Evolutionary conservation across 2,113 vertebrate genomes (phyloP).

Genomic region (Mohoua ochrocephala): DNA sequence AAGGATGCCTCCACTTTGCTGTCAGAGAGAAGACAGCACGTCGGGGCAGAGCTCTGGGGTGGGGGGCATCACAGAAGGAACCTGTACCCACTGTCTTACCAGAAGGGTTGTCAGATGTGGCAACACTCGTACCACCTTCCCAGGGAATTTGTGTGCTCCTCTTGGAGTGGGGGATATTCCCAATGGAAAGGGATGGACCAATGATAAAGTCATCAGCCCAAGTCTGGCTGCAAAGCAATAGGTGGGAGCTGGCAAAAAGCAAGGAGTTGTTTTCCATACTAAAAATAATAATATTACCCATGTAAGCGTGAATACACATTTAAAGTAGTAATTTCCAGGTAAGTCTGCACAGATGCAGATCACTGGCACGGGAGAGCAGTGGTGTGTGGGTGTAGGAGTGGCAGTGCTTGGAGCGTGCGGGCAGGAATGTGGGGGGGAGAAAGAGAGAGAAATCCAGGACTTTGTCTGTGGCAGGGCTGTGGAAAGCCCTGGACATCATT

Average conservation of each 20-base stretch:
- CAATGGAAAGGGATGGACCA: accelerated
- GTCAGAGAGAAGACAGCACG: accelerated
- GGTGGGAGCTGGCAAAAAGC: background rate
- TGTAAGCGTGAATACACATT: background rate
- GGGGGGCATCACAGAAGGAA: background rate
- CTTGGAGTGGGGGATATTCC: background rate
- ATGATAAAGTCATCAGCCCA: background rate
- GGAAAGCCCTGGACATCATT: background rate
- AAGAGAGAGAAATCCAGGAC: background rate
- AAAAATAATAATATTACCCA: background rate
- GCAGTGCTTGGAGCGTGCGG: accelerated
- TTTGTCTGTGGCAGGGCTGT: background rate
- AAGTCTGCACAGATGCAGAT: background rate
- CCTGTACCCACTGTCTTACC: background rate
- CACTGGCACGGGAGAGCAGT: accelerated
- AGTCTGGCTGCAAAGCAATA: accelerated
- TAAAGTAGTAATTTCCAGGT: background rate
- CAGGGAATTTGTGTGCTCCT: accelerated
- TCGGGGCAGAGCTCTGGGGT: background rate
- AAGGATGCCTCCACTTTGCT: background rate
- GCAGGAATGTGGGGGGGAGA: background rate
- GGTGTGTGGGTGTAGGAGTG: background rate
- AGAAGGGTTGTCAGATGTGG: background rate
- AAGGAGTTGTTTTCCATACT: background rate
- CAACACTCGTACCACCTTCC: background rate